Evolutionary conservation across 1,140 invertebrate genomes (phyloP).

Genomic region (Drosophila nebulosa): DNA sequence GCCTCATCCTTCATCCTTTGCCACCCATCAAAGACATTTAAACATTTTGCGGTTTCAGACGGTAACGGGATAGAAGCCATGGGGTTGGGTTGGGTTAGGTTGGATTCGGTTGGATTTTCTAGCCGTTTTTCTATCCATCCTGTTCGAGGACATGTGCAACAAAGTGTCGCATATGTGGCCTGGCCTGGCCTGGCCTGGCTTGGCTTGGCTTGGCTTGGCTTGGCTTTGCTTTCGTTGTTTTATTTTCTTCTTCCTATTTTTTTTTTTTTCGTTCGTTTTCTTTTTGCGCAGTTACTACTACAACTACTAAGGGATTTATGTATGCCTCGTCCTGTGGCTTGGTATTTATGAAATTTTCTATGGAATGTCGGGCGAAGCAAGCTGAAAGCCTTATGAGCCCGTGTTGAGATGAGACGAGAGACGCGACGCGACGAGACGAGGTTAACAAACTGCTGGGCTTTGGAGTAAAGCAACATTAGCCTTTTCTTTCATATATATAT

Average conservation of each 20-base stretch:
- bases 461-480: neutral
- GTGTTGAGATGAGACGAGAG: slow-evolving; percentile 19
- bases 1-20: slow-evolving; percentile 10
- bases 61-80: neutral
- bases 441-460: slow-evolving; percentile 51
- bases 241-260: slow-evolving; percentile 7
- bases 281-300: neutral
- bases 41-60: slow-evolving; percentile 68
- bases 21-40: slow-evolving; percentile 74
- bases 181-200: slow-evolving; percentile 16
- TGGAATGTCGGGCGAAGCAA: slow-evolving; percentile 52
- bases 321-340: slow-evolving; percentile 29
- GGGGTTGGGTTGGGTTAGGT: neutral
- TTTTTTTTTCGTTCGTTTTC: too few relatives aligned
- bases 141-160: slow-evolving; percentile 60
- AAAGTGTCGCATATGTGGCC: slow-evolving; percentile 59
- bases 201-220: slow-evolving; percentile 23
- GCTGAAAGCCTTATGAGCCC: slow-evolving; percentile 43
- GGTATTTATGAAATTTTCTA: slow-evolving; percentile 72
- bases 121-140: slow-evolving; percentile 38
- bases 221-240: slow-evolving; percentile 34
- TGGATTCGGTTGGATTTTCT: neutral
- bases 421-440: slow-evolving; percentile 40
- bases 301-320: slow-evolving; percentile 40
- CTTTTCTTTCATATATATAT: slow-evolving; percentile 25